Evolutionary conservation across 2,797 vertebrate species (phyloP).

Genomic region (Hypotaenidia philippensis): DNA sequence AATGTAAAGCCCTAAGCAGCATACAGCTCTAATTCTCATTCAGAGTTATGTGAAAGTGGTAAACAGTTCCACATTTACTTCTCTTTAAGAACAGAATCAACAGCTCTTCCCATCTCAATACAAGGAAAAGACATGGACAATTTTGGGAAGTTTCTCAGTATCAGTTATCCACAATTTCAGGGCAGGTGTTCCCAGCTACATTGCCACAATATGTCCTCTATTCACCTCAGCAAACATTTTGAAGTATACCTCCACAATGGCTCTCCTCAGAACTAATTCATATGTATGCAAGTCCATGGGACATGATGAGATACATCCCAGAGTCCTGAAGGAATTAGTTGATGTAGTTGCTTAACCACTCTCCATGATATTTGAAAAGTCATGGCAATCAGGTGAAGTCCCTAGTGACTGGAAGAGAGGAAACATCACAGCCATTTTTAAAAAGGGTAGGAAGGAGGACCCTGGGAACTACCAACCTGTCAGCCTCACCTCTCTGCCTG

Average conservation of each 20-base stretch:
- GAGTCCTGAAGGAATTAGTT: too few species aligned
- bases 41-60: not conserved
- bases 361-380: too few species aligned
- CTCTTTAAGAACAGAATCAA: not conserved
- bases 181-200: not conserved
- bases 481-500: too few species aligned
- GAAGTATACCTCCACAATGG: not conserved
- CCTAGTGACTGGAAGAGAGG: too few species aligned
- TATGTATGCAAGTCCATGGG: too few species aligned
- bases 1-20: not conserved
- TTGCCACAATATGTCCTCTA: not conserved
- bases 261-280: not conserved
- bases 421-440: too few species aligned
- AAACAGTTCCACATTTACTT: not conserved
- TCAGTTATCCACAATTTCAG: not conserved
- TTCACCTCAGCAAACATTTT: not conserved
- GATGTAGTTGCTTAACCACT: too few species aligned
- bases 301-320: too few species aligned
- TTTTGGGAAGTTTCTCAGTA: not conserved
- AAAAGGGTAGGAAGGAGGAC: too few species aligned
- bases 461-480: too few species aligned
- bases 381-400: too few species aligned
- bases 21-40: not conserved
- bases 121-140: fast-evolving
- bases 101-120: not conserved